Evolutionary conservation across 2,888 invertebrate genomes (phyloP).

Genomic region (Syritta pipiens): DNA sequence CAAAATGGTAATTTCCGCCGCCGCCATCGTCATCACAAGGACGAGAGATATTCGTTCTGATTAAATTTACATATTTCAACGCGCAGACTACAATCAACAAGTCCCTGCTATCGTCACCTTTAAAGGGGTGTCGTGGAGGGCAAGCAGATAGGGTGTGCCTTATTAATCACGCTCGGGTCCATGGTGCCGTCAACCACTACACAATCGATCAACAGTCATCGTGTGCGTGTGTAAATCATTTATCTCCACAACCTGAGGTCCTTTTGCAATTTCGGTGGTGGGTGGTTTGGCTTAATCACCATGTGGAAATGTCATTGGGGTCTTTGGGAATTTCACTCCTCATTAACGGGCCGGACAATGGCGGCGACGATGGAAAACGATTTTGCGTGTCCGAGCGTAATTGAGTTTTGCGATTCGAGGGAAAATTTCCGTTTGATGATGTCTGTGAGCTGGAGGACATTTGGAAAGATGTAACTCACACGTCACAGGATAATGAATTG

Average conservation of each 20-base stretch:
- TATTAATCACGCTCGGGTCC: conserved; percentile 45
- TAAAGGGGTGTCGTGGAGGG: background rate
- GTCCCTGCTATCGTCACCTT: conserved; percentile 6
- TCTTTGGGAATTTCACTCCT: conserved; percentile 62
- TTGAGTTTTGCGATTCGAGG: conserved; percentile 41
- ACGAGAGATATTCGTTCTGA: conserved; percentile 21
- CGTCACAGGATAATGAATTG: conserved; percentile 43
- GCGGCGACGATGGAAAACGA: conserved; percentile 50
- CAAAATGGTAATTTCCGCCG: conserved; percentile 51
- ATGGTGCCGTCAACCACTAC: conserved; percentile 25
- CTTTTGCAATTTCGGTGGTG: too few species aligned
- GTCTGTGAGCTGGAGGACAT: conserved; percentile 1
- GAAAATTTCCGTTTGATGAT: conserved; percentile 30
- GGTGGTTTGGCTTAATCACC: conserved; percentile 38
- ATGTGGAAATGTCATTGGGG: conserved; percentile 50
- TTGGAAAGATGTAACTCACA: conserved; percentile 23
- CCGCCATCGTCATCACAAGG: background rate
- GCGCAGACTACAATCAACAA: conserved; percentile 63
- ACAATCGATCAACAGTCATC: conserved; percentile 54
- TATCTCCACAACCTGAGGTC: background rate
- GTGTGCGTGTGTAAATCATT: conserved; percentile 44
- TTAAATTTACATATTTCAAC: conserved; percentile 67
- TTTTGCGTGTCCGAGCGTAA: conserved; percentile 62
- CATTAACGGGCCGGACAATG: conserved; percentile 59
- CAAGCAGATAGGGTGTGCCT: conserved; percentile 9